phyloP scores from a whole-genome alignment of 2,113 vertebrate genomes.

The Corythornis madagascariensis region DNA sequence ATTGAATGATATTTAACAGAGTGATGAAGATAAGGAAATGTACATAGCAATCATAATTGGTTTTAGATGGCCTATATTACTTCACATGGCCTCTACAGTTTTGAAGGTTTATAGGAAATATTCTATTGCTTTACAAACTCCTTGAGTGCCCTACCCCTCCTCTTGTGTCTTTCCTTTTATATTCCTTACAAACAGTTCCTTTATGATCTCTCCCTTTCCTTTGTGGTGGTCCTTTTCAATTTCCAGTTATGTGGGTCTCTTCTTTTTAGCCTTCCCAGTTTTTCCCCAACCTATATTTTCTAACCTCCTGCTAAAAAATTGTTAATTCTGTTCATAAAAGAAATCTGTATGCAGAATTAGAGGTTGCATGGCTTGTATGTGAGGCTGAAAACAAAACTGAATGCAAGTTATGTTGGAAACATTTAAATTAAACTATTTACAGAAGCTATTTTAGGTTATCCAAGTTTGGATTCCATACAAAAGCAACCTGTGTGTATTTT shows the following conservation, averaged over 20 bases:
- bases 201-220: not conserved
- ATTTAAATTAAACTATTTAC: not conserved
- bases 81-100: not conserved
- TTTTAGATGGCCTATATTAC: not conserved
- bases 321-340: not conserved
- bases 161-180: not conserved
- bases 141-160: not conserved
- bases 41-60: not conserved
- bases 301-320: not conserved
- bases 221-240: not conserved
- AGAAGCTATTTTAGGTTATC: not conserved
- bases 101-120: not conserved
- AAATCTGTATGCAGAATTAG: not conserved
- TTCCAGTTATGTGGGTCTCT: not conserved
- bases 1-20: constrained; percentile 8
- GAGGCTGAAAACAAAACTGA: not conserved
- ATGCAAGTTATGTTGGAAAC: not conserved
- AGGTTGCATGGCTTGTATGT: not conserved
- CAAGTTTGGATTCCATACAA: not conserved
- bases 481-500: not conserved
- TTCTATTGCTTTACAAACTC: not conserved
- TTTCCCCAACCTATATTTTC: not conserved
- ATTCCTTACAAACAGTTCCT: not conserved
- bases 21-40: constrained; percentile 3
- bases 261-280: not conserved